Base-by-base conservation (phyloP, 2,888 invertebrate species). In the Drosophila percnosoma region DNA sequence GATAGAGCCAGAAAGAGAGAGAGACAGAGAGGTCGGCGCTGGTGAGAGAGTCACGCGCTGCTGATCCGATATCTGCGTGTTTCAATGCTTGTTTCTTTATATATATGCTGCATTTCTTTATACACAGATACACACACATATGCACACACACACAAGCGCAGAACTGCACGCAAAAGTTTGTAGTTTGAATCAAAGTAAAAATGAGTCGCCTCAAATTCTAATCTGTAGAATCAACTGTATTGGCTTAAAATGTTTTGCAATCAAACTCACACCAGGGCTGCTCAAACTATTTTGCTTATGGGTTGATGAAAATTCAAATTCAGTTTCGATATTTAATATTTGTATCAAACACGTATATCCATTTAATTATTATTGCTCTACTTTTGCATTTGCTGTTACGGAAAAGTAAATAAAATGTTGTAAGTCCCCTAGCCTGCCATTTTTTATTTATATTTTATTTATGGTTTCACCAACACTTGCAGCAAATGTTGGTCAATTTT, bases 21-120 rank as follows among this genome's bases (percentile, higher is more conserved):
- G 55, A 49, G 40, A 29, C 13, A 29, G 18, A 13, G 27, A 34
- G 54, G 13, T 48, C 10, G 8, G 2, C 13, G 34, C 13, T 31
- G n/a, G 36, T 33, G 67, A 73, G 65, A 71, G 72, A 61, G 55
- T 53, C 74, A 73, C 61, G 60, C 72, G 72, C 59, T 70, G 72
- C 55, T 70, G 54, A 59, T 55, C 62, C 36, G 54, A 68, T 51
- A 48, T 42, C 40, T 34, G 40, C 42, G 5, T 53, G 33, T 38
- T 60, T 18, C 45, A 45, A 15, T 33, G 29, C 29, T 31, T 57
- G 58, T 52, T 52, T 15, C 49, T 54, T 60, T 63, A 61, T 58
- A 54, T 21, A 60, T 21, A 60, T 72, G 61, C 61, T 76, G 74
- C 68, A 76, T 64, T 73, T 78, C 58, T 54, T 36, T 31, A n/a